A percentile compares a stretch with the other conserved stretches of the same genome.
phyloP scores from a whole-genome alignment of 2,797 vertebrate genomes.

The Micrastur ruficollis region DNA sequence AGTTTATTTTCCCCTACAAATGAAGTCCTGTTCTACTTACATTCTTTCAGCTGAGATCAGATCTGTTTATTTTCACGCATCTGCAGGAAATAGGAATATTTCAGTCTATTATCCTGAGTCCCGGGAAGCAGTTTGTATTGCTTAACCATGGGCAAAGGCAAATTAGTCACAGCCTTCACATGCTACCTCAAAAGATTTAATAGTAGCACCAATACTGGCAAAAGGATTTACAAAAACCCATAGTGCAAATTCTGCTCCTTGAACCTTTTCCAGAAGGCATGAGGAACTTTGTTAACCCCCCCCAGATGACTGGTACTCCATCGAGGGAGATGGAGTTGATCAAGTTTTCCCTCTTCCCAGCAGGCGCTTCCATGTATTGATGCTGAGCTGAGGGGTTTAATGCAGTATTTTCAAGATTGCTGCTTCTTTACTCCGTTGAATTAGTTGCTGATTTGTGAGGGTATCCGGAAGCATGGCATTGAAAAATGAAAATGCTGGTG shows the following conservation, averaged over 20 bases:
- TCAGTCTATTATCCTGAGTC: background rate
- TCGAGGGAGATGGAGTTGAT: background rate
- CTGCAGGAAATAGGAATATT: constrained; percentile 52
- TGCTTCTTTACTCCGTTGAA: background rate
- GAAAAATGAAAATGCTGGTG: background rate
- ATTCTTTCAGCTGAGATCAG: constrained; percentile 4
- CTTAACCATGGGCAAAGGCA: constrained; percentile 27
- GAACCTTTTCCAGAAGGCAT: background rate
- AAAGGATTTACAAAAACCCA: background rate
- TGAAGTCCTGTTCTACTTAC: constrained; percentile 20
- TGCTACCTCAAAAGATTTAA: background rate
- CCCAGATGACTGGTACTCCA: background rate
- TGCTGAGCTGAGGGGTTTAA: background rate
- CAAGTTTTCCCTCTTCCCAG: background rate
- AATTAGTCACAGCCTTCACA: constrained; percentile 14
- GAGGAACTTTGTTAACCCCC: background rate
- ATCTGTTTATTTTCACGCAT: constrained; percentile 66
- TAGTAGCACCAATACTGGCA: background rate
- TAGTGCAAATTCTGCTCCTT: background rate
- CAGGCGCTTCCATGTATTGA: background rate
- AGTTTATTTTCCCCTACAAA: constrained; percentile 58
- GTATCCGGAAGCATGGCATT: background rate
- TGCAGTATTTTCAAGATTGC: background rate
- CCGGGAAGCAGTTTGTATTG: constrained; percentile 8
- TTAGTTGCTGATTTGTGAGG: background rate